Evolutionary conservation across 2,888 invertebrate genomes (phyloP), one percentile per base, ranked within the genome.

Genomic region (Lottia scabra): DNA sequence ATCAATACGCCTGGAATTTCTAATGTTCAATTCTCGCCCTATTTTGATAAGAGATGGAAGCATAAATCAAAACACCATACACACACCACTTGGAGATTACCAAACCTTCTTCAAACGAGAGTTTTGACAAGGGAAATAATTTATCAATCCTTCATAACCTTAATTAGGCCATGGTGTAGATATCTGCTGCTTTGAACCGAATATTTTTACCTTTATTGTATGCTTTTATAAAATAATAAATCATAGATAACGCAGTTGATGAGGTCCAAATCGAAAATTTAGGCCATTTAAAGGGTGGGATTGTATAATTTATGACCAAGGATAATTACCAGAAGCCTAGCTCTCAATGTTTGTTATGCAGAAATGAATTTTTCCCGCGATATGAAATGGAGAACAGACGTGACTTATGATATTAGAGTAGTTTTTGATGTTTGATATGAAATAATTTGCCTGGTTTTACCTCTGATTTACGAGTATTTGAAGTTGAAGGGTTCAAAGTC

Each of bases 131-230:
- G 56, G 56, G 56, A 23, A 23, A 56, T 56, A 56, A 56, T 56
- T 56, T 56, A 56, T 56, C 56, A 56, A 56, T 56, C 56, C 56
- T 56, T 19, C 56, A 56, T 12, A 23, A 56, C 56, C 56, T 56
- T 38, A 56, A 56, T 56, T 56, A 56, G 56, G 56, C 19, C 56
- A 56, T 56, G 19, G 56, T 56, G 56, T 56, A 56, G 56, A 56
- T 56, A 56, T 56, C 23, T 56, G 56, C 23, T 56, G 56, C 56
- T 56, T 56, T 56, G 56, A 56, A 56, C 56, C 23, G 56, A 23
- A 23, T 19, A 56, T 56, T 56, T 56, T 56, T 56, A 56, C 56
- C 56, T 56, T 56, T 56, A 56, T 56, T 56, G 56, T 56, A 56
- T 56, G 56, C 56, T 23, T 56, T 56, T 56, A 56, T 56, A 23